phyloP scores from a whole-genome alignment of 2,797 vertebrate species.

The Chaunax sp. region DNA sequence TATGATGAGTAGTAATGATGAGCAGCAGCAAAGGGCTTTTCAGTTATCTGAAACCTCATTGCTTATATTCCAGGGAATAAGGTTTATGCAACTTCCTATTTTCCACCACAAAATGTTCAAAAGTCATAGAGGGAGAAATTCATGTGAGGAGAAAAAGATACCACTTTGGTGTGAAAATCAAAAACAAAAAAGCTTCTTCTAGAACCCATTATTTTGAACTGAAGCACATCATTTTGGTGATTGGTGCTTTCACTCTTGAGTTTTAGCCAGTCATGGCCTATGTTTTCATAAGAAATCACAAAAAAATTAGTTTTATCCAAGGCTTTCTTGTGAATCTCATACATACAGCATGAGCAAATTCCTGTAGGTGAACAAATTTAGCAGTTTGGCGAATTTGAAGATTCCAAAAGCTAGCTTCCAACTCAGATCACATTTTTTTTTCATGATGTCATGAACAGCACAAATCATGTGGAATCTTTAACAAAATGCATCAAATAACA shows the following conservation, averaged over 20 bases:
- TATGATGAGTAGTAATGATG: too few relatives aligned
- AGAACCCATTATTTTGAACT: conserved; percentile 10
- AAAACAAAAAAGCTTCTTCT: conserved; percentile 1
- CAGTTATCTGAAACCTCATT: not conserved
- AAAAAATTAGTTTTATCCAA: not conserved
- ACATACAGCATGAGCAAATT: too few relatives aligned
- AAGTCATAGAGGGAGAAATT: not conserved
- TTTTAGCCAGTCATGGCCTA: not conserved
- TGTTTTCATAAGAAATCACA: not conserved
- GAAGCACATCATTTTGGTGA: not conserved
- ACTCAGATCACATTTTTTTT: too few relatives aligned
- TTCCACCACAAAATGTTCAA: not conserved
- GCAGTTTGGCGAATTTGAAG: too few relatives aligned
- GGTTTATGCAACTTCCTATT: conserved; percentile 1
- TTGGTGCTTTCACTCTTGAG: not conserved
- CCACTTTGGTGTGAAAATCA: not conserved
- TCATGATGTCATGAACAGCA: too few relatives aligned
- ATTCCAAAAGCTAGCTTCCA: too few relatives aligned
- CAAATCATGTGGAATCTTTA: not conserved
- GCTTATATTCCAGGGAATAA: conserved; percentile 3
- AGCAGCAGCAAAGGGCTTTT: not conserved
- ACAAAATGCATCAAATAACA: not conserved
- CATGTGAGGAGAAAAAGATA: not conserved
- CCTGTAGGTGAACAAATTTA: too few relatives aligned
- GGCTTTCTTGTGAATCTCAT: not conserved